Conservation (phyloP, 1,140 invertebrate genomes). For the Drosophila pallidifrons region DNA sequence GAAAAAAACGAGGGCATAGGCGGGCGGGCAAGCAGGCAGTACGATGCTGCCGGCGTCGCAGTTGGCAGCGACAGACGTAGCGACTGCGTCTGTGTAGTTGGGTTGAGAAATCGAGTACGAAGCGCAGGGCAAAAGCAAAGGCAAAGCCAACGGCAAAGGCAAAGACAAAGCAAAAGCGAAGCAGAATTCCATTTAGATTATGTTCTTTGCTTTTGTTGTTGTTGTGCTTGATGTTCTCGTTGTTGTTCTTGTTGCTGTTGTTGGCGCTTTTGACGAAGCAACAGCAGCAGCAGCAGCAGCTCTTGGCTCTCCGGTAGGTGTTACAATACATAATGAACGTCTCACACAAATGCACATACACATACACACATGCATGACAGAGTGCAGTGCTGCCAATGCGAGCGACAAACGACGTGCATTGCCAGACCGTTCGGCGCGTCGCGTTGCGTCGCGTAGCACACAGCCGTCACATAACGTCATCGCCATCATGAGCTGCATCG, state of each 20-base stretch:
- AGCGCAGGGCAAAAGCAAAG: slow-evolving; percentile 57
- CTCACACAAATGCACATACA: slow-evolving; percentile 30
- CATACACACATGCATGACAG: slow-evolving; percentile 23
- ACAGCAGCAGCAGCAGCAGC: slow-evolving; percentile 59
- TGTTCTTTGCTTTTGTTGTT: slow-evolving; percentile 46
- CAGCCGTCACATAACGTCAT: slow-evolving; percentile 68
- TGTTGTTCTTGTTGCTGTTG: slow-evolving; percentile 46
- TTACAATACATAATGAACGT: slow-evolving; percentile 71
- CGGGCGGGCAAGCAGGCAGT: slow-evolving; percentile 6
- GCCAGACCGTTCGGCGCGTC: slow-evolving; percentile 71
- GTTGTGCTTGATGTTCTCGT: slow-evolving; percentile 30
- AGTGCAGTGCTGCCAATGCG: slow-evolving; percentile 16
- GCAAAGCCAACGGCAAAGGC: slow-evolving; percentile 24
- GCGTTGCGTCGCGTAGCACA: slow-evolving; percentile 37
- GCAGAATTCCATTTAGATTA: slow-evolving; percentile 78
- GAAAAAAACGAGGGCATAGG: slow-evolving; percentile 8
- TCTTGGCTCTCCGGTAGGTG: slow-evolving; percentile 59
- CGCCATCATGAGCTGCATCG: slow-evolving; percentile 38
- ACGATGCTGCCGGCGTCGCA: slow-evolving; percentile 42
- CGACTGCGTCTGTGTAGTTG: slow-evolving; percentile 54
- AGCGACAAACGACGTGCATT: slow-evolving; percentile 47
- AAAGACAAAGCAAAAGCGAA: slow-evolving; percentile 49
- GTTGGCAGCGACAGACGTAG: slow-evolving; percentile 25
- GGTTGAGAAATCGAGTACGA: slow-evolving; percentile 60
- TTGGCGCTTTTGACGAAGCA: slow-evolving; percentile 68